Evolutionary conservation across 2,888 invertebrate genomes (phyloP).

Genomic region (Cryptops parisi): DNA sequence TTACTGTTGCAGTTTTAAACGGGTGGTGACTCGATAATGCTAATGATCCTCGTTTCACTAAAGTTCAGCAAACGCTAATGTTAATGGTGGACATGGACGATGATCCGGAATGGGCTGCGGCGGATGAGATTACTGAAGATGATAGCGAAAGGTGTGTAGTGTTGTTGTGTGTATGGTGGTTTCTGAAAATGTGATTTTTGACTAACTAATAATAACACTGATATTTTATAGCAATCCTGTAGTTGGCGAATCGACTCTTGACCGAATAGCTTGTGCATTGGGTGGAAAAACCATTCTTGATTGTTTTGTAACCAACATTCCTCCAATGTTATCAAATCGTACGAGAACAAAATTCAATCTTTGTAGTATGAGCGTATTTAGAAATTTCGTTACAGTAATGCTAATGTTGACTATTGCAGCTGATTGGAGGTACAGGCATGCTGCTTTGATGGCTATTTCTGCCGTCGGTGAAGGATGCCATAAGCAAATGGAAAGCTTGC

Average conservation of each 20-base stretch:
- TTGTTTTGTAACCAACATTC: conserved; percentile 68
- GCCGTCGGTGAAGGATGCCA: conserved; percentile 98
- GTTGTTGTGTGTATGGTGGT: neutral
- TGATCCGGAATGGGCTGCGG: conserved; percentile 69
- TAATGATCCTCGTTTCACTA: too few relatives aligned
- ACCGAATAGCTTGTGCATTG: conserved; percentile 92
- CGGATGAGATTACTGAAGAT: conserved; percentile 77
- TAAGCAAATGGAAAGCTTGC: conserved; percentile 90
- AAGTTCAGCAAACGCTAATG: conserved; percentile 65
- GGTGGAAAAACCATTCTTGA: conserved; percentile 87
- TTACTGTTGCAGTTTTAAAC: too few relatives aligned
- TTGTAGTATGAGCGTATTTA: neutral
- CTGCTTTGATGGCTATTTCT: conserved; percentile 96
- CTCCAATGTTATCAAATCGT: conserved; percentile 61
- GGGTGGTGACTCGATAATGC: too few relatives aligned
- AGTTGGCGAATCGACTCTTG: conserved; percentile 90
- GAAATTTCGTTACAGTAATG: conserved; percentile 10
- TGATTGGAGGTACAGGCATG: conserved; percentile 52
- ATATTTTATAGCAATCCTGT: conserved; percentile 86
- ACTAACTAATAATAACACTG: conserved; percentile 19
- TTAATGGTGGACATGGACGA: conserved; percentile 94
- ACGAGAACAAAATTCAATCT: too few relatives aligned
- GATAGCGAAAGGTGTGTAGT: conserved; percentile 58
- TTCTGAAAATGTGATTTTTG: neutral
- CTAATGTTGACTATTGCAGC: too few relatives aligned